Base-by-base conservation (phyloP, 2,888 invertebrate genomes). In the Drosophila macrospina region DNA sequence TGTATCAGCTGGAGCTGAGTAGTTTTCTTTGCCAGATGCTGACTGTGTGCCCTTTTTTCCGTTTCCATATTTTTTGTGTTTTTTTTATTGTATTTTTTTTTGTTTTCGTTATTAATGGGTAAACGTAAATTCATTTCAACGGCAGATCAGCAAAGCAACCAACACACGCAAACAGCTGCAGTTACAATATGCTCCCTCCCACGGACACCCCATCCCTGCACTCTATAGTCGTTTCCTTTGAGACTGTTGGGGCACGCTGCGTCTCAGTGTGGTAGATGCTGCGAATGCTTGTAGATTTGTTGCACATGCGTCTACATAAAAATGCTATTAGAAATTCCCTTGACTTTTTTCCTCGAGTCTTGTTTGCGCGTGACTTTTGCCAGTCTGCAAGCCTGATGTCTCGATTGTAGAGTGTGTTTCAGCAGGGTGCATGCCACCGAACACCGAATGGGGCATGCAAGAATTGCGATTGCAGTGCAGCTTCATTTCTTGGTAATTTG, bases 111-210 rank as follows among this genome's bases (percentile, higher is more conserved):
- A 69, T 73, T 70, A 66, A 80, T 70, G 48, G 67, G 26, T 6
- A 66, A 65, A 64, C 52, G 68, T 62, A 60, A 66, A 82, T 68
- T 47, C 69, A 47, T 63, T 67, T 74, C 56, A 67, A 54, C 50
- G 59, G 57, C 48, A 66, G 51, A 45, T 71, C 39, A 28, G 45
- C 60, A 47, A 44, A 8, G 16, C 32, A 59, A 16, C n/a, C 16
- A 32, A 15, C 13, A 24, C 44, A 44, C 24, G 13, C 26, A 10
- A 10, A 15, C 45, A 11, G 32, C 47, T 62, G 41, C 28, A 63
- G 20, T 24, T 34, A 15, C 11, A 48, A 34, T 13, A 3, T 7
- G 3, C 3, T 39, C 11, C 5, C 5, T 11, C 11, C 20, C 20
- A 2, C 3, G 20, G 20, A 20, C 20, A 20, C 20, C 20, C 2